Evolutionary conservation across 2,113 vertebrate species (phyloP), one percentile per base, ranked within the genome.

Genomic region (Nesogale talazaci): DNA sequence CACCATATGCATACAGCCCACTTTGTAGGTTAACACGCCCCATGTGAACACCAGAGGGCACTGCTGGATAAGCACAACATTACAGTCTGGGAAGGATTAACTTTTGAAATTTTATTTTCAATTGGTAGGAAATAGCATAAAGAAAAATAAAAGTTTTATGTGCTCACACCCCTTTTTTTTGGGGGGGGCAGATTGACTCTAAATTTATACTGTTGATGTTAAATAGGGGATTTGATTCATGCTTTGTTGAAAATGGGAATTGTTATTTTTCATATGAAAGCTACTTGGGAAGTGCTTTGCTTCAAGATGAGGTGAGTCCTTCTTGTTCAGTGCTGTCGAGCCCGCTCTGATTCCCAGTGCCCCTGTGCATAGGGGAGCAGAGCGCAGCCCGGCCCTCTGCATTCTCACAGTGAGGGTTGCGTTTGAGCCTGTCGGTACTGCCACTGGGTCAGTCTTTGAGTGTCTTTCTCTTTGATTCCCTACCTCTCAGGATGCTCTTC

Each of bases 31-130:
- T 31, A 25, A 79, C 81, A 31, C 74, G 5, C 59, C 87, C 0
- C 12, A 4, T 9, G 1, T 56, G 90, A 67, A 95, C 98, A 72
- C 72, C 84, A 98, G 98, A 95, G 98, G 98, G 98, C 96, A 90
- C 97, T 95, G 96, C 75, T 75, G 89, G 92, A 93, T 94, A 93
- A 92, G 93, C 83, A 46, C 57, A 9, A 3, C 69, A 77, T 76
- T 84, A 77, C 78, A 63, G 14, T 78, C 23, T 46, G 0, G 17
- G 12, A 7, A 8, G 56, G 57, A 29, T 20, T 65, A 6, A 6
- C 83, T 78, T 88, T 65, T 57, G 79, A 46, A 94, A 27, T 38
- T 93, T 75, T 59, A 82, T 75, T 88, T 16, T 87, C 46, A 1
- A 2, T n/a, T 52, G 36, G 16, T 85, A 61, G 92, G 82, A 83